These are phyloP conservation scores for Cichlasoma orientale DNA, from an alignment of 2,797 vertebrate species.

Conservation along the genomic window DNA sequence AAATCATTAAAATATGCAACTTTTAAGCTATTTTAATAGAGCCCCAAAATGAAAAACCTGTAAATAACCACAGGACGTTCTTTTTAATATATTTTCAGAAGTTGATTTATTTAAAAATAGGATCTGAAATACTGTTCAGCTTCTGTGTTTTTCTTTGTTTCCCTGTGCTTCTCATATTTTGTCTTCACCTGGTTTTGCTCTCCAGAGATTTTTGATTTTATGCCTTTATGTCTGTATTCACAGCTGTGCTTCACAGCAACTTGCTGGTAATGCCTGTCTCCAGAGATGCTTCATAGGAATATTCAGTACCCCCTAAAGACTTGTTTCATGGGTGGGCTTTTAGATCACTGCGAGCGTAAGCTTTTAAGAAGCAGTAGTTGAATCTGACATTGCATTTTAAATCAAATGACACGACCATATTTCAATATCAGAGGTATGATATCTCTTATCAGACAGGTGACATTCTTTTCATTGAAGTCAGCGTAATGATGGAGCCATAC, in stretches of 20 bases:
- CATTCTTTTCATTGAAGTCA: constrained; percentile 47
- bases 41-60: not conserved
- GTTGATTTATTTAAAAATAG: constrained; percentile 24
- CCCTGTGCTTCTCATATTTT: constrained; percentile 34
- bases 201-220: constrained; percentile 66
- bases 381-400: constrained; percentile 66
- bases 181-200: constrained; percentile 56
- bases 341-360: constrained; percentile 58
- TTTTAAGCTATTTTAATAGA: not conserved
- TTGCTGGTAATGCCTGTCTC: constrained; percentile 61
- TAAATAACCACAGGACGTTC: not conserved
- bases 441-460: constrained; percentile 60
- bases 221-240: constrained; percentile 61
- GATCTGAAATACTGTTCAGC: constrained; percentile 18
- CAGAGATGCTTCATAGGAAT: constrained; percentile 64
- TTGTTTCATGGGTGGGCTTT: constrained; percentile 69
- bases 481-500: constrained; percentile 45
- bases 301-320: constrained; percentile 65
- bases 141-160: constrained; percentile 31
- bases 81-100: constrained; percentile 5
- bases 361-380: constrained; percentile 67
- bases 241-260: constrained; percentile 62
- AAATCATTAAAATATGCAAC: not conserved
- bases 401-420: constrained; percentile 58
- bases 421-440: constrained; percentile 56